A percentile compares a stretch with the other conserved stretches of the same genome.
phyloP scores from a whole-genome alignment of 2,888 invertebrate species.

The Coenonympha glycerion region DNA sequence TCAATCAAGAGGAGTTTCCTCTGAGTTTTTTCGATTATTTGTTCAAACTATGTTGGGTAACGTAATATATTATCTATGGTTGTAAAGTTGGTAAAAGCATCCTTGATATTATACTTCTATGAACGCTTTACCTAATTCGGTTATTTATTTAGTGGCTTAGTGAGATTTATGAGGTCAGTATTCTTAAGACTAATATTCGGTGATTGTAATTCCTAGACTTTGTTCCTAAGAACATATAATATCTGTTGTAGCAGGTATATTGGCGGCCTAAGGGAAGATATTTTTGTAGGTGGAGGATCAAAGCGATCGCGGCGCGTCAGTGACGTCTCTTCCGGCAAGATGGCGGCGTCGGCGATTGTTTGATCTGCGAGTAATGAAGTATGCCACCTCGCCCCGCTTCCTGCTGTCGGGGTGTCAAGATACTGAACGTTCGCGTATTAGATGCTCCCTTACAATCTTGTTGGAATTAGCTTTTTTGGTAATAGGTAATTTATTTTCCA shows the following conservation, averaged over 20 bases:
- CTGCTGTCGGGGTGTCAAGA: constrained; percentile 70
- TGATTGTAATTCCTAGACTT: too few species aligned
- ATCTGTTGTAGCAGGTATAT: neutral
- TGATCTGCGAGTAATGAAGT: constrained; percentile 76
- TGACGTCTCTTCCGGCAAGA: constrained; percentile 71
- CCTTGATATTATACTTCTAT: too few species aligned
- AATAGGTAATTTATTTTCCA: constrained; percentile 9
- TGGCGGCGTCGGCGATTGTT: constrained; percentile 70
- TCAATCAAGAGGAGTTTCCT: too few species aligned
- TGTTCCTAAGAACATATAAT: too few species aligned
- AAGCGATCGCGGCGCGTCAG: constrained; percentile 65
- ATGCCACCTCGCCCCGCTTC: constrained; percentile 67
- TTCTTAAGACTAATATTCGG: too few species aligned
- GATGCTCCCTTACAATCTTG: constrained; percentile 40
- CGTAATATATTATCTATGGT: too few species aligned
- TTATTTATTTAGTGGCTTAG: too few species aligned
- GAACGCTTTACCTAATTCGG: too few species aligned
- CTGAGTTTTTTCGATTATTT: too few species aligned
- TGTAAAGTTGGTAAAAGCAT: too few species aligned
- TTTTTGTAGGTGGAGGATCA: constrained; percentile 64
- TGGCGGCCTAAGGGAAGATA: constrained; percentile 36
- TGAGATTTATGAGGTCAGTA: too few species aligned
- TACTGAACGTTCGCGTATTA: constrained; percentile 58
- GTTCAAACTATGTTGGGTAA: too few species aligned
- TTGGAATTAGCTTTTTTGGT: constrained; percentile 27